Base-by-base conservation (phyloP, 2,797 vertebrate genomes). In the Onychomys torridus region DNA sequence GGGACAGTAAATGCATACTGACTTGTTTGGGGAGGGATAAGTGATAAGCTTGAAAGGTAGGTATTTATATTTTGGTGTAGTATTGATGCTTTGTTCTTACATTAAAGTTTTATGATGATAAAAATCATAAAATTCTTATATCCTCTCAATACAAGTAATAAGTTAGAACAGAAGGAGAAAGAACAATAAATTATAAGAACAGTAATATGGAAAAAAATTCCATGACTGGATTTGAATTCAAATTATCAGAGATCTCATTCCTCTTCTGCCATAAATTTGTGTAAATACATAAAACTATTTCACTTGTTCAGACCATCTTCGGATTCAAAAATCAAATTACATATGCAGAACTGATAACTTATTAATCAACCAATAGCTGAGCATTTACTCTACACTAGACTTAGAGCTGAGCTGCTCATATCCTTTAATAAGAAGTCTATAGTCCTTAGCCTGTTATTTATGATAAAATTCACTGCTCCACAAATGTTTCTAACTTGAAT, bases 141-240 rank as follows among this genome's bases (percentile, higher is more conserved):
- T 61, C 23, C 83, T 89, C 2, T 88, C 55, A 82, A 49, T 7
- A 23, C 8, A 81, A 73, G 7, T 85, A 40, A 88, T 79, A 69
- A 95, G 85, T 82, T 73, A 77, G 27, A 43, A 96, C 57, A 77
- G 13, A 77, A 25, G 37, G 34, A 61, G 29, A 27, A 85, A 69
- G 29, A 79, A 84, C 69, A 91, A 82, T 79, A 79, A 88, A 96
- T 65, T 34, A 57, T n/a, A 84, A 83, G 46, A 92, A 92, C 43
- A 67, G 32, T 77, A 49, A 21, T 59, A 12, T 3, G 46, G 43
- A 89, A 16, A 67, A 78, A 96, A 95, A 1, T 32, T 23, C 34
- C 77, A 49, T 76, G 40, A 92, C 32, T 57, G 0, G 8, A 49
- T 46, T 55, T 25, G 23, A 16, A 86, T 73, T 91, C 46, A 95